Conservation (phyloP, 2,888 invertebrate species). For the Cheilosia grossa region DNA sequence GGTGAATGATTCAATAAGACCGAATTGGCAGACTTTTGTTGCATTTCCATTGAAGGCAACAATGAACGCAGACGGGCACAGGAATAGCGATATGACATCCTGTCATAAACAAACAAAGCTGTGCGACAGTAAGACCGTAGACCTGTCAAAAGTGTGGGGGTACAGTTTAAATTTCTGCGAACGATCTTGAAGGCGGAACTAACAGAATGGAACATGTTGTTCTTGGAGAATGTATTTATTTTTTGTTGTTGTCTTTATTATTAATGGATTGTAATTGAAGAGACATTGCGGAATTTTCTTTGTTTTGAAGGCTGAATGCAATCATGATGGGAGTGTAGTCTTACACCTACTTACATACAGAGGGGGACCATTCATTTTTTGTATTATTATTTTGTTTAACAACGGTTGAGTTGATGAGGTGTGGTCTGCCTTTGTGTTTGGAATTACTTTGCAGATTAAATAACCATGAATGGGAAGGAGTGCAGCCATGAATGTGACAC, state of each 20-base stretch:
- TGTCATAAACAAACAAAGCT: constrained; percentile 30
- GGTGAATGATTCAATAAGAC: constrained; percentile 13
- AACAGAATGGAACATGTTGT: constrained; percentile 29
- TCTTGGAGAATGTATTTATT: constrained; percentile 1
- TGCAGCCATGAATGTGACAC: background rate
- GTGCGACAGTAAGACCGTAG: constrained; percentile 1
- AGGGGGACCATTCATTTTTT: background rate
- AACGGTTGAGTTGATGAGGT: constrained; percentile 23
- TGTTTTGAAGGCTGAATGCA: constrained; percentile 45
- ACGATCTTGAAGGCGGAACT: constrained; percentile 16
- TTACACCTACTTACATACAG: constrained; percentile 19
- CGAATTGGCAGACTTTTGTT: background rate
- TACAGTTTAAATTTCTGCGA: constrained; percentile 11
- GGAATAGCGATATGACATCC: constrained; percentile 23
- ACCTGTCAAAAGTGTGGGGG: background rate
- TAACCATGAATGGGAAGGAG: constrained; percentile 3
- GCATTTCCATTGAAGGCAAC: background rate
- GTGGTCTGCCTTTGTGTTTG: constrained; percentile 10
- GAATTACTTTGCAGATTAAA: constrained; percentile 8
- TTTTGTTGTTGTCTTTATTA: constrained; percentile 3
- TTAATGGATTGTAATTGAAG: constrained; percentile 51
- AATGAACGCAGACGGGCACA: background rate
- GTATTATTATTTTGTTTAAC: background rate
- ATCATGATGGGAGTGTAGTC: constrained; percentile 29
- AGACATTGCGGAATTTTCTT: constrained; percentile 58